Evolutionary conservation across 2,797 vertebrate species (phyloP), one percentile per base, ranked within the genome.

Genomic region (Poeciliopsis gracilis): DNA sequence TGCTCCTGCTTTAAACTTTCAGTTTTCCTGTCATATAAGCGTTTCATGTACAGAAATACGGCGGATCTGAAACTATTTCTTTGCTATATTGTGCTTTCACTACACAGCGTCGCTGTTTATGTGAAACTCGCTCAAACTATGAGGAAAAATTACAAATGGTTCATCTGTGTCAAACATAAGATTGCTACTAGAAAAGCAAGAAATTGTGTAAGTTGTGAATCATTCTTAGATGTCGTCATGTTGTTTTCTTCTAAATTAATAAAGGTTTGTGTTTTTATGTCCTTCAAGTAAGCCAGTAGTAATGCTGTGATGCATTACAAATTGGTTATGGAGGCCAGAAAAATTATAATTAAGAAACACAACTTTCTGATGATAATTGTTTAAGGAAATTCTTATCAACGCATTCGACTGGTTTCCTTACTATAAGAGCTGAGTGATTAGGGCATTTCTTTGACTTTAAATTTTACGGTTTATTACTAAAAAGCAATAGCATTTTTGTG

Each of bases 201-300:
- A 74, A 74, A 72, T 33, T 16, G 1, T 55, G 38, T 49, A 16
- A 9, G n/a, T 36, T 73, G 10, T 76, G 23, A 46, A 41, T 1
- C n/a, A 46, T 49, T 66, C n/a, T 66, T 67, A 16, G 30, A 63
- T 63, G 30, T 63, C 20, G 30, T 63, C 25, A 59, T 73, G 33
- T 77, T 36, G n/a, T 70, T 69, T 63, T 63, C 3, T 78, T 66
- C 8, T 25, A 53, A 53, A 33, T 77, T 30, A 69, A n/a, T 69
- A 45, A 76, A 55, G 2, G 5, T 23, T 77, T 81, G 74, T n/a
- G 25, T 3, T 33, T 43, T 63, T 15, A 9, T 51, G 55, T 45
- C 81, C 4, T 70, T 84, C 28, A n/a, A 84, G 41, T 69, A 86
- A 83, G n/a, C 41, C 67, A 84, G 25, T 11, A 47, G 18, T 38